A percentile compares a stretch with the other conserved stretches of the same genome.
Conservation (phyloP, 2,113 vertebrate species). For the Odocoileus hemionus region DNA sequence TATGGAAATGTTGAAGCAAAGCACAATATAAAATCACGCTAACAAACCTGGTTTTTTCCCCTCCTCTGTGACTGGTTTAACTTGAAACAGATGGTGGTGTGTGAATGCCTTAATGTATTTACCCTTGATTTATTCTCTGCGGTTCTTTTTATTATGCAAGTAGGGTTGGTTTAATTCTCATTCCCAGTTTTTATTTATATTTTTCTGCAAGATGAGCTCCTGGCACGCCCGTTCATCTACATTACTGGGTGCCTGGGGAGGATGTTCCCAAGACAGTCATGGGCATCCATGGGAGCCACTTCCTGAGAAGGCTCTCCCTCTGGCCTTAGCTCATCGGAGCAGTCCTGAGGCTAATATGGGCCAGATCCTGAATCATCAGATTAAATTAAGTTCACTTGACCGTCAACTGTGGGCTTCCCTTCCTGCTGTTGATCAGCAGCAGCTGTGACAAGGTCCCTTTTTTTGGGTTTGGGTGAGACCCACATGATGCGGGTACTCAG, state of each 20-base stretch:
- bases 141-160: constrained; percentile 53
- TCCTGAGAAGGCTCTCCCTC: neutral
- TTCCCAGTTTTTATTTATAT: constrained; percentile 50
- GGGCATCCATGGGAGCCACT: neutral
- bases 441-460: neutral
- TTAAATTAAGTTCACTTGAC: neutral
- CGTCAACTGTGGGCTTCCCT: neutral
- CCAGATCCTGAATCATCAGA: constrained; percentile 12
- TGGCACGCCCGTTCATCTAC: neutral
- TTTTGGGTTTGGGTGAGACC: neutral
- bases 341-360: neutral
- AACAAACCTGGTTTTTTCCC: constrained; percentile 48
- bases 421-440: constrained; percentile 10
- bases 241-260: neutral
- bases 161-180: constrained; percentile 34
- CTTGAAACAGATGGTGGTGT: constrained; percentile 65
- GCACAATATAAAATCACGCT: neutral
- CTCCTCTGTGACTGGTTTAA: constrained; percentile 50
- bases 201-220: constrained; percentile 24
- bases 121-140: constrained; percentile 54
- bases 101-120: constrained; percentile 55
- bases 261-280: neutral
- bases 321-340: neutral
- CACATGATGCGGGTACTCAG: neutral
- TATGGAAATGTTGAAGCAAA: constrained; percentile 5